These are phyloP conservation scores for Drosophila differens DNA, from an alignment of 2,888 invertebrate species.

Conservation along the genomic window DNA sequence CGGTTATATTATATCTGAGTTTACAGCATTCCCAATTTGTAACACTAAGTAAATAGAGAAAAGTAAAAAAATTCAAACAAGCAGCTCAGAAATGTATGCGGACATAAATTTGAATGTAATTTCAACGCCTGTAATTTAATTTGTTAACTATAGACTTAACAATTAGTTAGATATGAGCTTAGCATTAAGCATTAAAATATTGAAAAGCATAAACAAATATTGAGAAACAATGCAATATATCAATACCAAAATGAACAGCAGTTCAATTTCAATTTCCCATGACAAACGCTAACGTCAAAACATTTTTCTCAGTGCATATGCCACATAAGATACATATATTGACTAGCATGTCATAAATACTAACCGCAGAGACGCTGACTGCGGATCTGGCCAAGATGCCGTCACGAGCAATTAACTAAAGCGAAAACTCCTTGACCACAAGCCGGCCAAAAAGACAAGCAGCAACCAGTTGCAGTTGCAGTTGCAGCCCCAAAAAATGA, in stretches of 20 bases:
- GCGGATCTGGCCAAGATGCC: conserved; percentile 35
- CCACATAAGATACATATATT: conserved; percentile 40
- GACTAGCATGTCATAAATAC: conserved; percentile 60
- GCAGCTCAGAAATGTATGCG: too few relatives aligned
- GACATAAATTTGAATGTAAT: not conserved
- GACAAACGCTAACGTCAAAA: not conserved
- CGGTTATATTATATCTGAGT: not conserved
- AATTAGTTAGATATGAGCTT: not conserved
- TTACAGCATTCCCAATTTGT: not conserved
- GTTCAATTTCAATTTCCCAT: not conserved
- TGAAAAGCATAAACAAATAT: not conserved
- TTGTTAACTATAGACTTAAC: not conserved
- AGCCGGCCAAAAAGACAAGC: conserved; percentile 27
- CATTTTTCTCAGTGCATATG: conserved; percentile 40
- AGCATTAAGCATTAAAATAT: not conserved
- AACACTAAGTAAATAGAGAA: not conserved
- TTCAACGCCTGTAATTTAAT: not conserved
- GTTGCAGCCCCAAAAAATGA: conserved; percentile 23
- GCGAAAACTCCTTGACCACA: conserved; percentile 79
- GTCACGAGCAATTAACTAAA: conserved; percentile 79
- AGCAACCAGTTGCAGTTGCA: conserved; percentile 27
- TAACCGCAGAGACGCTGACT: conserved; percentile 26
- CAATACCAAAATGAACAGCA: not conserved
- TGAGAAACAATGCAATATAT: not conserved
- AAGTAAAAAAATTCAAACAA: not conserved